These are phyloP conservation scores for Hetaerina americana DNA, from an alignment of 1,140 invertebrate species.

Conservation along the genomic window DNA sequence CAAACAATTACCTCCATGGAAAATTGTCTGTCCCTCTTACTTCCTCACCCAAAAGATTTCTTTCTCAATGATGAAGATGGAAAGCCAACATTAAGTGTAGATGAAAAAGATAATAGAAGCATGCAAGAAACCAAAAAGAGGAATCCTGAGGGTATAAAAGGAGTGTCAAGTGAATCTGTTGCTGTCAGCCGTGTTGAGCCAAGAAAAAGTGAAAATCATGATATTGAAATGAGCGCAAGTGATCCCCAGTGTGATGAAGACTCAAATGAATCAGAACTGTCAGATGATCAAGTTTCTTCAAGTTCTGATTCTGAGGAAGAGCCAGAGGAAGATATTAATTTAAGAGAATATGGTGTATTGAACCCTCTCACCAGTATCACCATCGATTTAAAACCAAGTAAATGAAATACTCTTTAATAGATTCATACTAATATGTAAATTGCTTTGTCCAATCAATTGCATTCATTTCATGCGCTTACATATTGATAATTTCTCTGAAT, in stretches of 20 bases:
- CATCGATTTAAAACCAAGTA: constrained; percentile 13
- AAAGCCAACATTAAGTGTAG: neutral
- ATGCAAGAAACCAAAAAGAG: neutral
- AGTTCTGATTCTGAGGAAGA: constrained; percentile 5
- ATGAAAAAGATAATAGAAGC: neutral
- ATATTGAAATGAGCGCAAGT: neutral
- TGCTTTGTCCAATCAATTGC: no score
- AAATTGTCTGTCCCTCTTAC: constrained; percentile 22
- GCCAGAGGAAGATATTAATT: constrained; percentile 12
- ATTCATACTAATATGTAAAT: no score
- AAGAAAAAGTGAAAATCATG: constrained; percentile 4
- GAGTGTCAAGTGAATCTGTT: no score
- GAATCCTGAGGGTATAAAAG: no score
- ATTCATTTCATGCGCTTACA: no score
- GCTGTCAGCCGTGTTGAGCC: no score
- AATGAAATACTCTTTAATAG: no score
- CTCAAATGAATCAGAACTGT: no score
- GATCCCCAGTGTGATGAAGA: no score
- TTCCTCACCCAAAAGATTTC: constrained; percentile 24
- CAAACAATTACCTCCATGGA: constrained; percentile 20
- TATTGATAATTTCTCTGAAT: no score
- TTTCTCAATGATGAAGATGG: constrained; percentile 14
- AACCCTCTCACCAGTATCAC: constrained; percentile 11
- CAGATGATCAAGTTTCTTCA: no score
- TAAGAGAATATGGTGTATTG: constrained; percentile 20